Evolutionary conservation across 2,888 invertebrate species (phyloP), one percentile per base, ranked within the genome.

Genomic region (Latrodectus hesperus): DNA sequence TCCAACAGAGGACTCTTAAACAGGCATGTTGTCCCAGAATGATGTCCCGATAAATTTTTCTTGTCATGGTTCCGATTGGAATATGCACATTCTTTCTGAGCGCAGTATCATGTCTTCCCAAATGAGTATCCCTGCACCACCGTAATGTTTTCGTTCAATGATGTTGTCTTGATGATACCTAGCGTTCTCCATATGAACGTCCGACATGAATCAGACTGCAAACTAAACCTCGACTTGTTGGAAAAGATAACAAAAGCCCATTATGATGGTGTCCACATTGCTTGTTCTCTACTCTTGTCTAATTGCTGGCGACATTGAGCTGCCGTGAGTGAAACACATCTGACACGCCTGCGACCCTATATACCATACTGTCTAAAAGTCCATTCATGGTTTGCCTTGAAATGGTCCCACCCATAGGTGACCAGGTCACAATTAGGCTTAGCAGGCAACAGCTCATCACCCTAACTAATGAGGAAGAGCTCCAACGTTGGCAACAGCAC

Each of bases 61-160:
- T 22, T 67, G 67, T 67, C 67, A 67, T n/a, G 17, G n/a, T 67
- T 22, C 10, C 67, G 26, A 22, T 67, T 67, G 11, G 9, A 67
- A 9, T n/a, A 67, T 67, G 67, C 67, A 67, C 16, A n/a, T 9
- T 11, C 9, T 11, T 2, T 22, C 67, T 9, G 5, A 22, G 17
- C 3, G 16, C 5, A 67, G 10, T n/a, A 17, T 67, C 4, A 67
- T 67, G 11, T 0, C 9, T n/a, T 22, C 67, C 67, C 67, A 22
- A 67, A 67, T n/a, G 14, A 67, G 67, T n/a, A 67, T 10, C 67
- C 67, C 67, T 67, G 67, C 67, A 67, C 17, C 17, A 67, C 67
- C 67, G 26, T 22, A 22, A 67, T n/a, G 6, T 12, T 67, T 12
- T 67, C 67, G 3, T 67, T 67, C 67, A 67, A 67, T 22, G 2